phyloP scores from a whole-genome alignment of 2,797 vertebrate genomes.

The Pachyuromys duprasi region DNA sequence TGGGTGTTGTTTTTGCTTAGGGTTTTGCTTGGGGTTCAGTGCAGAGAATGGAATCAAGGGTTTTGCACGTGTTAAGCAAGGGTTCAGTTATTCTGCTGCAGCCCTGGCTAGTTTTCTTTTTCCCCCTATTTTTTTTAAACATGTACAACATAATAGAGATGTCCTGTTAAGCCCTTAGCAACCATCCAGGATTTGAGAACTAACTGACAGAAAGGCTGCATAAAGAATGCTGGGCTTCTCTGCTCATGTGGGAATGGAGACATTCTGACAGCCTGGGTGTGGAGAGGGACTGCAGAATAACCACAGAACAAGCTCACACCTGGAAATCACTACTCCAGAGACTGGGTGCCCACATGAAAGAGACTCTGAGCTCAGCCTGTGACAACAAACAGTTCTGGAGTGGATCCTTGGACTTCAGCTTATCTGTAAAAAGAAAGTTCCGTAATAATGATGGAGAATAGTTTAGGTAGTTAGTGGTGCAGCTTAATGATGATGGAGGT shows the following conservation, averaged over 20 bases:
- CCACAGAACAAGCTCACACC: not conserved
- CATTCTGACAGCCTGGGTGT: not conserved
- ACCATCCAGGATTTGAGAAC: slow-evolving; percentile 32
- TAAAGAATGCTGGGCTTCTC: not conserved
- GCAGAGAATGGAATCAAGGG: not conserved
- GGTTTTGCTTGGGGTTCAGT: not conserved
- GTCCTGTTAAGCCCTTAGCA: not conserved
- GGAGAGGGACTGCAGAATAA: not conserved
- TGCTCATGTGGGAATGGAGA: not conserved
- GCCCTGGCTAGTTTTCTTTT: not conserved
- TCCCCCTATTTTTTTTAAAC: not conserved
- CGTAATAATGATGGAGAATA: fast-evolving
- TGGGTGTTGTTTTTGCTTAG: not conserved
- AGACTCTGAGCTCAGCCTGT: not conserved
- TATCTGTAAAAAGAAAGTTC: not conserved
- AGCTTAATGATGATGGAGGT: fast-evolving
- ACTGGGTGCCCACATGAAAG: not conserved
- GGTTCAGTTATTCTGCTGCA: not conserved
- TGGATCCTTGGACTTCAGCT: not conserved
- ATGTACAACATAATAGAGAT: not conserved
- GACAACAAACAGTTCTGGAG: not conserved
- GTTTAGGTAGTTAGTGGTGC: not conserved
- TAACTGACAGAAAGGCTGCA: not conserved
- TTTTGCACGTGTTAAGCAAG: not conserved
- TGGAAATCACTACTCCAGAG: not conserved